Evolutionary conservation across 1,140 invertebrate species (phyloP), one percentile per base, ranked within the genome.

Genomic region (Macrostomum lignano): DNA sequence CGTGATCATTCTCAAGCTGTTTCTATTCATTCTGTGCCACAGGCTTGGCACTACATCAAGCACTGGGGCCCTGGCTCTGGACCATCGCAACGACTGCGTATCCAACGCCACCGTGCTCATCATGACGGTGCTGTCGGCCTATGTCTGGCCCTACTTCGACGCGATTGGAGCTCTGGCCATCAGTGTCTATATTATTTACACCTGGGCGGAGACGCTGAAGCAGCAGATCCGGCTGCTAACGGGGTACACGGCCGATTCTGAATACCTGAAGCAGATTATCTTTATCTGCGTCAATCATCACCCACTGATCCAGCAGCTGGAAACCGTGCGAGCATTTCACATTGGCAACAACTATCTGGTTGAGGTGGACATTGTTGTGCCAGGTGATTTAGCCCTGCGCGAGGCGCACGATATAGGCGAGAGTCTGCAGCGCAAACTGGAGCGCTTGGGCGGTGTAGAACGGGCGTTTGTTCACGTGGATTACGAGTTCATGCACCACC

Each of bases 391-490:
- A 54, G 36, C 41, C 3, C 26, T 62, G 25, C 38, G 43, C 21
- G 46, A 55, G 30, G 48, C 58, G 0, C 59, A 62, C 35, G 49
- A 61, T 40, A 59, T 61, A 28, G 48, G 48, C 2, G 59, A 61
- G 38, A 38, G 44, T 13, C 44, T 61, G 17, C 59, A 61, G 39
- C 46, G 47, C 29, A 52, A 52, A 36, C 43, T 62, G 21, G 60
- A 62, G 42, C 31, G 41, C 22, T 38, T 62, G 19, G 42, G 46
- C 7, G 47, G 57, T 29, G 61, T 62, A 7, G 60, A 63, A 36
- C 38, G 60, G 36, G 55, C 58, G 2, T 62, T 62, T 42, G 59
- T 62, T 3, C 60, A 62, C 36, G 37, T 58, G 4, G 60, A 63
- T 43, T 62, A 58, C 38, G 55, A 62, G 37, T 42, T 40, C 28